These are phyloP conservation scores for Aphelenchoides fujianensis DNA, from an alignment of 1,140 invertebrate genomes.

Conservation along the genomic window DNA sequence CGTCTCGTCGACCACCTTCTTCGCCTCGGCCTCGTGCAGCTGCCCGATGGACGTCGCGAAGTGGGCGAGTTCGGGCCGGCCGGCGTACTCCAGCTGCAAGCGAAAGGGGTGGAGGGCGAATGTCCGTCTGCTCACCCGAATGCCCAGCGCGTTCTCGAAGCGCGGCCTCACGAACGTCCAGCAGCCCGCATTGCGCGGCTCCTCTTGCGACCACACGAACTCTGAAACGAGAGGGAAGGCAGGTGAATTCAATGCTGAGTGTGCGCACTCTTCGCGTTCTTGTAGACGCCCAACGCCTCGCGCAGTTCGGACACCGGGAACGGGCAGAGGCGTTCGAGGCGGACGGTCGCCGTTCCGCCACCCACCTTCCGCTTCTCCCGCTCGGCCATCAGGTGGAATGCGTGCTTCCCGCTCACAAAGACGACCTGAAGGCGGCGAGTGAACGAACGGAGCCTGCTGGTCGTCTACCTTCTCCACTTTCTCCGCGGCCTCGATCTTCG, in stretches of 20 bases:
- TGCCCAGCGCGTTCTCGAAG: slow-evolving; percentile 83
- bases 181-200: slow-evolving; percentile 93
- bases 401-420: slow-evolving; percentile 89
- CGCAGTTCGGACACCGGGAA: slow-evolving; percentile 80
- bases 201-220: slow-evolving; percentile 96
- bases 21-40: slow-evolving; percentile 75
- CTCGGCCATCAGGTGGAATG: slow-evolving; percentile 78
- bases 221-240: slow-evolving; percentile 66
- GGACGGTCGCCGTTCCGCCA: slow-evolving; percentile 79
- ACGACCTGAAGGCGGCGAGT: slow-evolving; percentile 67
- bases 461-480: slow-evolving; percentile 69
- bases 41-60: slow-evolving; percentile 80
- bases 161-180: slow-evolving; percentile 85
- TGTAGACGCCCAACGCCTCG: slow-evolving; percentile 74
- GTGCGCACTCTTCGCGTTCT: slow-evolving; percentile 74
- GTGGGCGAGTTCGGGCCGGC: slow-evolving; percentile 72
- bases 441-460: slow-evolving; percentile 25
- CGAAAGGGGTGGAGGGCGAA: too few species aligned
- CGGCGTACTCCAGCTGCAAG: slow-evolving; percentile 77
- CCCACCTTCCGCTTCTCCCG: slow-evolving; percentile 69
- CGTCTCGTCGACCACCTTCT: slow-evolving; percentile 73
- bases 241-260: neutral
- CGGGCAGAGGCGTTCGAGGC: slow-evolving; percentile 83
- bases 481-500: slow-evolving; percentile 67
- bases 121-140: slow-evolving; percentile 70